These are phyloP conservation scores for Eupithecia pulchellata DNA, from an alignment of 2,888 invertebrate species.

Conservation along the genomic window DNA sequence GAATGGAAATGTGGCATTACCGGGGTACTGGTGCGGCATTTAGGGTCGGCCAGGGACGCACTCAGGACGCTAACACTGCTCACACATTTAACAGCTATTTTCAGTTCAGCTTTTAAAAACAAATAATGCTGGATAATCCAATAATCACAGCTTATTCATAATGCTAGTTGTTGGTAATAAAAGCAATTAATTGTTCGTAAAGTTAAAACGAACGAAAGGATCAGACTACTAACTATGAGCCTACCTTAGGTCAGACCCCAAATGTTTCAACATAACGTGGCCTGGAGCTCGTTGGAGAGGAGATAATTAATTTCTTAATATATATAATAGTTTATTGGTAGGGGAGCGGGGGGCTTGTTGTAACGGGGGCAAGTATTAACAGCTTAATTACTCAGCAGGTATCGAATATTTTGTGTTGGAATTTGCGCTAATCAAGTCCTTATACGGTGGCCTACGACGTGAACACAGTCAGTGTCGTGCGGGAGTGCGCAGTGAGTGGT, in stretches of 20 bases:
- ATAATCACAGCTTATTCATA: background rate
- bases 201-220: no score
- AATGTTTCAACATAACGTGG: background rate
- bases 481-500: no score
- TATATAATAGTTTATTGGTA: background rate
- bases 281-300: background rate
- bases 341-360: no score
- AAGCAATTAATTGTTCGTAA: background rate
- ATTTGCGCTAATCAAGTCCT: no score
- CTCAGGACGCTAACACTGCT: background rate
- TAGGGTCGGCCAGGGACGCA: conserved; percentile 20
- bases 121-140: background rate
- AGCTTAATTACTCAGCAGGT: no score
- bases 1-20: conserved; percentile 40
- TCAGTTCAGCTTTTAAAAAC: background rate
- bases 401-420: no score
- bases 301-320: background rate
- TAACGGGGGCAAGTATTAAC: no score
- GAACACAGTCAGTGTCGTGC: no score
- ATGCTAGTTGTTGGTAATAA: background rate
- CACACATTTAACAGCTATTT: background rate
- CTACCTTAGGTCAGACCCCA: no score
- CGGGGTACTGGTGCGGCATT: conserved; percentile 32
- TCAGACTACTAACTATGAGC: no score
- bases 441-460: no score